A percentile compares a stretch with the other conserved stretches of the same genome.
Evolutionary conservation across 2,888 invertebrate genomes (phyloP).

Genomic region (Synergus umbraculus): DNA sequence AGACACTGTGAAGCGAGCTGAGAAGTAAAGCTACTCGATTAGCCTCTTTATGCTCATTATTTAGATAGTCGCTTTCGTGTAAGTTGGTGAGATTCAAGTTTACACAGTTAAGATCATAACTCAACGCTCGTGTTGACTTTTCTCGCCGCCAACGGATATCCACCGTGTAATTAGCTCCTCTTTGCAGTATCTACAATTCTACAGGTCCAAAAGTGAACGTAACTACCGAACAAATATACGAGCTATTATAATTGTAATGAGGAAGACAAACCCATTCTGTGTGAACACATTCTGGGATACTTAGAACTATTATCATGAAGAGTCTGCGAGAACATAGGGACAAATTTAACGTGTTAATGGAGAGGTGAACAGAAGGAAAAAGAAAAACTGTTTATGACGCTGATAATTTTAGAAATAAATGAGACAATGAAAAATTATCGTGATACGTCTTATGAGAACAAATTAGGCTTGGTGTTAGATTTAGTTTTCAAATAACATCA

Average conservation of each 20-base stretch:
- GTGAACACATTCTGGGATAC: conserved; percentile 11
- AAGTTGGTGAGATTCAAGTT: conserved; percentile 57
- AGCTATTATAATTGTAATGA: conserved; percentile 58
- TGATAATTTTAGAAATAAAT: not conserved
- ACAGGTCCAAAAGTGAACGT: conserved; percentile 57
- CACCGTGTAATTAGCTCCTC: conserved; percentile 62
- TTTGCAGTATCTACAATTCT: conserved; percentile 50
- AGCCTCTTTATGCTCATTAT: conserved; percentile 43
- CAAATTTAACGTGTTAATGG: conserved; percentile 15
- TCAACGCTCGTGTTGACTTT: conserved; percentile 63
- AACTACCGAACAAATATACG: conserved; percentile 57
- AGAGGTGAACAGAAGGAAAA: not conserved
- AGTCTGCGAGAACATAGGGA: conserved; percentile 8
- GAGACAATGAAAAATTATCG: not conserved
- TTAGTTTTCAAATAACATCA: not conserved
- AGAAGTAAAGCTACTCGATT: conserved; percentile 50
- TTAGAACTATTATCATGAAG: conserved; percentile 20
- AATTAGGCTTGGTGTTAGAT: not conserved
- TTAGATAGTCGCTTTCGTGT: conserved; percentile 48
- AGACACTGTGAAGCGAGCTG: not conserved
- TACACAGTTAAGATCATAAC: conserved; percentile 64
- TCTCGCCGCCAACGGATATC: conserved; percentile 61
- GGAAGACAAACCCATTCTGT: conserved; percentile 56
- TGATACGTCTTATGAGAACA: not conserved
- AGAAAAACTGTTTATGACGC: not conserved